These are phyloP conservation scores for Uromys caudimaculatus DNA, from an alignment of 2,797 vertebrate genomes.

Conservation along the genomic window DNA sequence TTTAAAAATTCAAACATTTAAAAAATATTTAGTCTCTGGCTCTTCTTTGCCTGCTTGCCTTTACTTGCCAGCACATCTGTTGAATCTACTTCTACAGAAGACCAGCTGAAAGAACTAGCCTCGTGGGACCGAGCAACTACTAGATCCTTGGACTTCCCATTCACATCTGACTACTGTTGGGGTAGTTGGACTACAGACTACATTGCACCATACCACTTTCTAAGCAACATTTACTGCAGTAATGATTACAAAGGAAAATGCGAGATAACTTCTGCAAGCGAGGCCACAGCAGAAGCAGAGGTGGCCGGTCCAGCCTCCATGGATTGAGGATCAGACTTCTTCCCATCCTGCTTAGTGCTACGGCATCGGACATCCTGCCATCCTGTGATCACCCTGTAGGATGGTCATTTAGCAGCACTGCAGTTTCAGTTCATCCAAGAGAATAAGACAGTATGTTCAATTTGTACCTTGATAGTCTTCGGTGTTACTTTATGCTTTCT, in stretches of 20 bases:
- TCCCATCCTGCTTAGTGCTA: neutral
- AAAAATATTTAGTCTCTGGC: neutral
- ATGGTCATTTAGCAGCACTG: neutral
- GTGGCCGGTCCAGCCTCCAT: neutral
- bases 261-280: conserved; percentile 36
- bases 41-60: too few species aligned
- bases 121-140: too few species aligned
- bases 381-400: neutral
- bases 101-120: too few species aligned
- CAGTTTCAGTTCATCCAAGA: neutral
- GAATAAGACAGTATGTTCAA: neutral
- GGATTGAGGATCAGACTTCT: neutral
- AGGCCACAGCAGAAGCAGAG: conserved; percentile 23
- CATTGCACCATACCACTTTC: neutral
- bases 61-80: too few species aligned
- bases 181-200: too few species aligned
- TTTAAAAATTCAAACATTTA: neutral
- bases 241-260: conserved; percentile 43
- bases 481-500: neutral
- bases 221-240: neutral
- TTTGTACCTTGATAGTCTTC: neutral
- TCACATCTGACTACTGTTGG: too few species aligned
- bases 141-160: too few species aligned
- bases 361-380: neutral
- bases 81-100: too few species aligned